Evolutionary conservation across 30 jellyfish, hydroid and myxozoan species (phyloP).

Genomic region (Clytia hemisphaerica): DNA sequence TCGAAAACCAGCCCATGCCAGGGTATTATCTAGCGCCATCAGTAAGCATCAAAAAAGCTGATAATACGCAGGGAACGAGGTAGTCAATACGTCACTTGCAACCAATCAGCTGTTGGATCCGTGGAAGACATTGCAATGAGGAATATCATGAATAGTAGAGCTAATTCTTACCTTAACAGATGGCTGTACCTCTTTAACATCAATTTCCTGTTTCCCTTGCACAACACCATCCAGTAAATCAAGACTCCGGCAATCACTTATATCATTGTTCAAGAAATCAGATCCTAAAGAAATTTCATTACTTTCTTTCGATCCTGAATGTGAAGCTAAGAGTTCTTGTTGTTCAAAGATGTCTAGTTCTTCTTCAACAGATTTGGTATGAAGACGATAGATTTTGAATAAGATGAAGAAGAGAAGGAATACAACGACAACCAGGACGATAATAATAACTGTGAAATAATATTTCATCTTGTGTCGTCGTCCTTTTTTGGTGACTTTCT

Average conservation of each 20-base stretch:
- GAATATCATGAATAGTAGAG: too few relatives aligned
- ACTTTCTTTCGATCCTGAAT: slow-evolving; percentile 61
- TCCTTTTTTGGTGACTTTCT: too few relatives aligned
- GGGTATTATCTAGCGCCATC: too few relatives aligned
- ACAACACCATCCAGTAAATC: slow-evolving; percentile 18
- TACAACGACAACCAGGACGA: slow-evolving; percentile 68
- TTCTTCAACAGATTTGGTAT: slow-evolving; percentile 63
- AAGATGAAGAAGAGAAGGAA: slow-evolving; percentile 63
- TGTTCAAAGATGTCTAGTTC: slow-evolving; percentile 20
- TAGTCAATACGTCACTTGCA: too few relatives aligned
- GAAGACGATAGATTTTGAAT: slow-evolving; percentile 72
- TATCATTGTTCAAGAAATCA: slow-evolving; percentile 12
- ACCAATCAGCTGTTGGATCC: too few relatives aligned
- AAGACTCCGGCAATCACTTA: slow-evolving; percentile 20
- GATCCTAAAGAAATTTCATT: slow-evolving; percentile 4
- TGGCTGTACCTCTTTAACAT: slow-evolving; percentile 67
- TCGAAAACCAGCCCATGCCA: too few relatives aligned
- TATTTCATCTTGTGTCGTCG: slow-evolving; percentile 42
- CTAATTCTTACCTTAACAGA: slow-evolving; percentile 86
- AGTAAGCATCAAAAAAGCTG: too few relatives aligned
- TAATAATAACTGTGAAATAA: slow-evolving; percentile 62
- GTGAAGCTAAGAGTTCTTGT: slow-evolving; percentile 64
- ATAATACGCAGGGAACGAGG: too few relatives aligned
- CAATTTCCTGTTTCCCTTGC: slow-evolving; percentile 52
- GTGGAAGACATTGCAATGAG: too few relatives aligned